Conservation (phyloP, 2,113 vertebrate genomes). For the Pelobates fuscus region DNA sequence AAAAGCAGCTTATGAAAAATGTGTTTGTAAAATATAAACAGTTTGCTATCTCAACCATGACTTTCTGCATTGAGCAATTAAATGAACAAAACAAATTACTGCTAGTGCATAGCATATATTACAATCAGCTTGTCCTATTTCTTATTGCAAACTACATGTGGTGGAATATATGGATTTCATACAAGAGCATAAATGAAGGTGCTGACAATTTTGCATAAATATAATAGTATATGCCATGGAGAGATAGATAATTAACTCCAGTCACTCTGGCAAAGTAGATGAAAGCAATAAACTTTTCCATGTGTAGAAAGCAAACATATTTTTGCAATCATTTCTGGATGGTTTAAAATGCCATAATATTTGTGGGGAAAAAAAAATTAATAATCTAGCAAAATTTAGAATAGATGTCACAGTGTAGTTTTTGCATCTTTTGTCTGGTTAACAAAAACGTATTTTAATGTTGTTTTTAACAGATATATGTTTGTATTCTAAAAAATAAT, state of each 20-base stretch:
- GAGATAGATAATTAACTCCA: conserved; percentile 1
- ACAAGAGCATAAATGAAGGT: background rate
- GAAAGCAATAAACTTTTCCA: conserved; percentile 6
- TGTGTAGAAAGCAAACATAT: background rate
- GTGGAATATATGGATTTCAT: background rate
- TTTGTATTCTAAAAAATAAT: background rate
- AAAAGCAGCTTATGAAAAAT: too few relatives aligned
- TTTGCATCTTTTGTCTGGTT: background rate
- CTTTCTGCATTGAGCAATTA: too few relatives aligned
- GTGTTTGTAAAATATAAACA: too few relatives aligned
- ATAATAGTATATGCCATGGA: background rate
- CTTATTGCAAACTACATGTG: background rate
- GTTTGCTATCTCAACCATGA: too few relatives aligned
- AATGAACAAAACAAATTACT: background rate
- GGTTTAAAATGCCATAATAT: conserved; percentile 6
- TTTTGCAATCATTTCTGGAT: conserved; percentile 5
- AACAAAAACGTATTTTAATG: background rate
- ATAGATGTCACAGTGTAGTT: background rate
- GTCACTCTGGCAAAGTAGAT: background rate
- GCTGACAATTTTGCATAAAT: conserved; percentile 4
- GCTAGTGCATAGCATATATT: background rate
- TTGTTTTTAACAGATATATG: background rate
- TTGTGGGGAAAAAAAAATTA: background rate
- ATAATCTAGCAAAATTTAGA: conserved; percentile 7
- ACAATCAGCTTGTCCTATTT: background rate